Base-by-base conservation (phyloP, 1,140 invertebrate genomes). In the Archivesica marissinica region DNA sequence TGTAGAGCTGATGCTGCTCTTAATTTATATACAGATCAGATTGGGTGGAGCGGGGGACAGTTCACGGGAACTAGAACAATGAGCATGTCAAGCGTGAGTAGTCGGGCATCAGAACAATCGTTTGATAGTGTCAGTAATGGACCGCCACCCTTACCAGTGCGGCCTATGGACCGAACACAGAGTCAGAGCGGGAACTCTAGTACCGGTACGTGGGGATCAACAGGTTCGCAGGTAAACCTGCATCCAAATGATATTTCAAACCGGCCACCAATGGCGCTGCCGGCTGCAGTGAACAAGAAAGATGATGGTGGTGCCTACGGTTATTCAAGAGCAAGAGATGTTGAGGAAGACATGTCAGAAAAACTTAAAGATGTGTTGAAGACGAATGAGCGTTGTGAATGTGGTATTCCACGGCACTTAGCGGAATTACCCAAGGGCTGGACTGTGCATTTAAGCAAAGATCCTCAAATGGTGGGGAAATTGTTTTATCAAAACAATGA, bases 361-460 rank as follows among this genome's bases (percentile, higher is more conserved):
- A 64, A 77, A 38, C 74, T 85, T 0, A 75, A 70, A 33, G 59
- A 85, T 0, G 44, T 50, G 20, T 56, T 85, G 11, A 66, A 77
- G 70, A n/a, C 35, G 4, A 64, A 41, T 77, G 82, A 85, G 56
- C 56, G 82, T 25, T 85, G 82, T 85, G 82, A 85, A 35, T 85
- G 82, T 56, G 82, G 82, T 25, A 85, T 85, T 54, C 75, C 82
- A 17, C 23, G 82, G 7, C 23, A 50, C 17, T 54, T 85, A 33
- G 82, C 61, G 2, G 82, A 85, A 33, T 59, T 85, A 38, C 82
- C 82, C 17, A n/a, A 52, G 23, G 82, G 82, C 38, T 85, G 82
- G 82, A 85, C 82, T 38, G 82, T 85, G 0, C 82, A 85, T 38
- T 33, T 64, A 35, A 85, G 82, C 41, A 85, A 85, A 68, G 82